Percentiles rank a stretch among this genome's conserved stretches.
Evolutionary conservation across 1,140 invertebrate species (phyloP).

Genomic region (Armadillidium nasatum): DNA sequence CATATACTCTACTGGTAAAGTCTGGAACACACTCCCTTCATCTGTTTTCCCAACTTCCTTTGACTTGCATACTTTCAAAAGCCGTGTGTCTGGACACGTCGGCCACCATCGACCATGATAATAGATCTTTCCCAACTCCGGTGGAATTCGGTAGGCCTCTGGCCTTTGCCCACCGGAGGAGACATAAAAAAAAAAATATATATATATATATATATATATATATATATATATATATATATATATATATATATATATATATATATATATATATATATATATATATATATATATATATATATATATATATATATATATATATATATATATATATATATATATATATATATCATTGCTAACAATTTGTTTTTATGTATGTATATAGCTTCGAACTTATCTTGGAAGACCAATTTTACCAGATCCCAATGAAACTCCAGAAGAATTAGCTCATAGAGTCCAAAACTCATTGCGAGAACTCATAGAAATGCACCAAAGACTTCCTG

Average conservation of each 20-base stretch:
- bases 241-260: not conserved
- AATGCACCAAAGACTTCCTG: slow-evolving; percentile 28
- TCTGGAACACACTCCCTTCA: too few species aligned
- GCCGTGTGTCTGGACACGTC: too few species aligned
- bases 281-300: slow-evolving; percentile 21
- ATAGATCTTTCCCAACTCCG: too few species aligned
- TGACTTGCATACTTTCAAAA: too few species aligned
- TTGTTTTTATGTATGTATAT: not conserved
- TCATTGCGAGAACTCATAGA: slow-evolving; percentile 6
- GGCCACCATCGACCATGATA: too few species aligned
- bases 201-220: too few species aligned
- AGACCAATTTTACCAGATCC: slow-evolving; percentile 12
- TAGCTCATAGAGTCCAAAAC: slow-evolving; percentile 20
- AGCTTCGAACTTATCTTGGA: slow-evolving; percentile 11
- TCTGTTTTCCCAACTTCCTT: too few species aligned
- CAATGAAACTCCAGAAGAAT: slow-evolving; percentile 22
- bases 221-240: slow-evolving; percentile 10
- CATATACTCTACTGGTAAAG: too few species aligned
- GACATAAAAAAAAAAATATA: too few species aligned
- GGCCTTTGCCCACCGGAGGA: too few species aligned
- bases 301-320: slow-evolving; percentile 2
- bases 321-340: not conserved
- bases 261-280: slow-evolving; percentile 6
- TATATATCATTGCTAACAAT: too few species aligned
- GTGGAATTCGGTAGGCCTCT: too few species aligned